phyloP scores from a whole-genome alignment of 92 coral and sea anemone species.

The Montipora capitata region DNA sequence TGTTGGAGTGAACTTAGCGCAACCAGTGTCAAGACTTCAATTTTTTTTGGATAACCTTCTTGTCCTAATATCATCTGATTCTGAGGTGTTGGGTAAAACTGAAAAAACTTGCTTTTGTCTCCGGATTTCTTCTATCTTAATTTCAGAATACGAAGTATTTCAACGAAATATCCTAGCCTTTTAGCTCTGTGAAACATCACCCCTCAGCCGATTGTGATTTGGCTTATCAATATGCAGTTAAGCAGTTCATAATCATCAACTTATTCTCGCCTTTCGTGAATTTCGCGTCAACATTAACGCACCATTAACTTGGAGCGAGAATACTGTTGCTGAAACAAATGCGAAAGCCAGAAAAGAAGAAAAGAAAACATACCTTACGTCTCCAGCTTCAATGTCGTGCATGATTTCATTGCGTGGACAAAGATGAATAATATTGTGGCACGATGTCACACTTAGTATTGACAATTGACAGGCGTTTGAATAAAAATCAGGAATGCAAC shows the following conservation, averaged over 20 bases:
- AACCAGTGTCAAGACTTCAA: not conserved
- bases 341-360: not conserved
- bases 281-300: too few relatives aligned
- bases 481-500: not conserved
- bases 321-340: too few relatives aligned
- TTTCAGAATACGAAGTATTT: not conserved
- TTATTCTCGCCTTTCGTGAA: too few relatives aligned
- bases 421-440: not conserved
- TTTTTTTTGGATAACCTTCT: not conserved
- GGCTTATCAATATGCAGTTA: not conserved
- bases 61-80: constrained; percentile 2
- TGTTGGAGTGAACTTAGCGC: not conserved
- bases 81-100: not conserved
- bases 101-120: not conserved
- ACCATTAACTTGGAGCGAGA: too few relatives aligned
- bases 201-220: too few relatives aligned
- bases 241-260: not conserved
- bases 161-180: not conserved
- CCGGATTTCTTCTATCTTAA: not conserved
- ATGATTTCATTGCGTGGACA: not conserved
- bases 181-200: not conserved
- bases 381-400: too few relatives aligned
- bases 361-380: not conserved
- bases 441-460: not conserved
- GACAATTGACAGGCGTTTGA: not conserved